phyloP scores from a whole-genome alignment of 2,113 vertebrate genomes.

The Propithecus coquereli region DNA sequence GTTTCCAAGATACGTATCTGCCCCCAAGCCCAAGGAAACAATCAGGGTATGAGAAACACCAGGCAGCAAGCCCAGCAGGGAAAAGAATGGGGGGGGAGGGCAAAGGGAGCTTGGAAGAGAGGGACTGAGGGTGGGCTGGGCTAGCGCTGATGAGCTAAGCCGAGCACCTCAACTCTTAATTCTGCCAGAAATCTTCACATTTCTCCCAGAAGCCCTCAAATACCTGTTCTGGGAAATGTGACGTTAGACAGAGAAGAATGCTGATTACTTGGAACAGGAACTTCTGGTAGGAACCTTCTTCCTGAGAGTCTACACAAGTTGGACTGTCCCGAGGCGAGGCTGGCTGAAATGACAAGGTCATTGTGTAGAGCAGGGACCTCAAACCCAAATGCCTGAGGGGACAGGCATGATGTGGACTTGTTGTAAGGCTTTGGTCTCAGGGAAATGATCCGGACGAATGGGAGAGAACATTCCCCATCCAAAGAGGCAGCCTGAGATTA shows the following conservation, averaged over 20 bases:
- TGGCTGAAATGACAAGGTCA: background rate
- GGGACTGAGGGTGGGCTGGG: background rate
- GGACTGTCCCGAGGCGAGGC: background rate
- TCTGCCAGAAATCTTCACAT: background rate
- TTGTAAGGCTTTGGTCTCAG: background rate
- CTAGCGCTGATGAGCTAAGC: background rate
- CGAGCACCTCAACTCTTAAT: background rate
- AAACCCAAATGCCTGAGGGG: too few relatives aligned
- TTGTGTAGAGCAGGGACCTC: background rate
- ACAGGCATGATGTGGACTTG: background rate
- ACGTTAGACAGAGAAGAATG: background rate
- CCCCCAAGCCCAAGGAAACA: background rate
- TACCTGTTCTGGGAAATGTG: background rate
- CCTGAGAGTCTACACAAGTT: background rate
- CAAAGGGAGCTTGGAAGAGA: background rate
- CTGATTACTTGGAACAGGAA: background rate
- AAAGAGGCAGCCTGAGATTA: background rate
- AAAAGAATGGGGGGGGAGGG: background rate
- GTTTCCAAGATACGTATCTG: too few relatives aligned
- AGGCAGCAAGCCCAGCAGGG: background rate
- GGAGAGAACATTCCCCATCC: background rate
- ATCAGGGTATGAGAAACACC: background rate
- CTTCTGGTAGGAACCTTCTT: background rate
- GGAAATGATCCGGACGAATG: too few relatives aligned
- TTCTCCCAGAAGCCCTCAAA: background rate